Conservation (phyloP, 2,888 invertebrate genomes). For the Ormyrus labotus region DNA sequence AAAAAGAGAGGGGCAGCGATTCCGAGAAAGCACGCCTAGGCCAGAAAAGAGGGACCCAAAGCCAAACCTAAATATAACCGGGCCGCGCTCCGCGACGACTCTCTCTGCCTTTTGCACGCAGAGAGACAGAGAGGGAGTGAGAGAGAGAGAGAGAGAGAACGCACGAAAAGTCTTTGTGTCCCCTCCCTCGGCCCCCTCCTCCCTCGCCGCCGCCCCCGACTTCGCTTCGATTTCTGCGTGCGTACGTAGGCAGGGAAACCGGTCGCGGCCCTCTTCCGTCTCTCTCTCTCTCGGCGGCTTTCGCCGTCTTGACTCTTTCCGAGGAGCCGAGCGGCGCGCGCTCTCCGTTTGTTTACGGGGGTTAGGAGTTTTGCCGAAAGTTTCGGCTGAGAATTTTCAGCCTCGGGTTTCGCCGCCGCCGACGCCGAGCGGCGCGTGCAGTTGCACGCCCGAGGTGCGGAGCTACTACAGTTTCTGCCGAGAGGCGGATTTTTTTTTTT, state of each 20-base stretch:
- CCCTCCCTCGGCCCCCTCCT: constrained; percentile 5
- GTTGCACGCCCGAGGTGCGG: too few species aligned
- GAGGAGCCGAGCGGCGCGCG: background rate
- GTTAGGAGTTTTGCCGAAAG: too few species aligned
- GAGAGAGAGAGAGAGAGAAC: background rate
- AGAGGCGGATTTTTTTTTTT: too few species aligned
- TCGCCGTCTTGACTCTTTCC: constrained; percentile 4
- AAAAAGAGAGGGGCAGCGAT: background rate
- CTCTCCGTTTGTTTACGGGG: background rate
- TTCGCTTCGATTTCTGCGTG: constrained; percentile 42
- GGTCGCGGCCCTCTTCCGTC: constrained; percentile 29
- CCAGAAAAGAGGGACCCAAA: constrained; percentile 49
- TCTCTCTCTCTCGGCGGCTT: background rate
- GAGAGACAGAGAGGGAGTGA: too few species aligned
- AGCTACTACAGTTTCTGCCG: too few species aligned
- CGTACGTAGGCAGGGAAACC: constrained; percentile 43
- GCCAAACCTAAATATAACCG: constrained; percentile 55
- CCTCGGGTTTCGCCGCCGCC: too few species aligned
- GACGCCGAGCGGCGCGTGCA: too few species aligned
- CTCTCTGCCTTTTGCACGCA: background rate
- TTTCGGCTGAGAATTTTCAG: too few species aligned
- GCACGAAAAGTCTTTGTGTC: constrained; percentile 49
- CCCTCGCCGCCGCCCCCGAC: constrained; percentile 17
- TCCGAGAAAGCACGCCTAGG: constrained; percentile 44
- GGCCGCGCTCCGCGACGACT: constrained; percentile 16